These are phyloP conservation scores for Rotaria macrura DNA, from an alignment of 2,888 invertebrate genomes.

Conservation along the genomic window DNA sequence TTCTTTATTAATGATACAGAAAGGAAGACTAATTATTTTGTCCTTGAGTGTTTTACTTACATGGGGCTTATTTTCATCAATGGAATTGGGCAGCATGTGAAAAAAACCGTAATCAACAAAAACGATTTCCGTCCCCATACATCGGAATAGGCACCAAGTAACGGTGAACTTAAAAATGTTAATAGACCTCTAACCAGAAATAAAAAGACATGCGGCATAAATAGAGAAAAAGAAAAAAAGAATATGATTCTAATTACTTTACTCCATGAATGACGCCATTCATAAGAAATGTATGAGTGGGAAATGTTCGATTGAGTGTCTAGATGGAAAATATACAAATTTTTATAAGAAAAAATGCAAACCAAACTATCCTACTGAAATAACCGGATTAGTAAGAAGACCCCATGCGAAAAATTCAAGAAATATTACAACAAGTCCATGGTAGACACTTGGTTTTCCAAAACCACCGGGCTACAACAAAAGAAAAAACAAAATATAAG, in stretches of 20 bases:
- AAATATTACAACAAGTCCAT: slow-evolving; percentile 97
- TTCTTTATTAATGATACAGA: too few relatives aligned
- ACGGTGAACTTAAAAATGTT: slow-evolving; percentile 89
- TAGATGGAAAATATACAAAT: slow-evolving; percentile 38
- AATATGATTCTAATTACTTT: slow-evolving; percentile 55
- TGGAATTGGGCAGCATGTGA: slow-evolving; percentile 96
- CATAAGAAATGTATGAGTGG: slow-evolving; percentile 96
- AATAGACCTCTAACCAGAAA: slow-evolving; percentile 64
- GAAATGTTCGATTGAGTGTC: slow-evolving; percentile 64
- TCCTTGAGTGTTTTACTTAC: slow-evolving; percentile 42
- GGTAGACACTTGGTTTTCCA: slow-evolving; percentile 88
- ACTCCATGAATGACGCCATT: slow-evolving; percentile 98
- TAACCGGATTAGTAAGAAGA: slow-evolving; percentile 90
- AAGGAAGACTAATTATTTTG: too few relatives aligned
- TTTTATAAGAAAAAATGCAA: not conserved
- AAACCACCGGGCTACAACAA: slow-evolving; percentile 44
- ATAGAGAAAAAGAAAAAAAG: slow-evolving; percentile 34
- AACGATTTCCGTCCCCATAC: slow-evolving; percentile 97
- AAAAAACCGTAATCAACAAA: slow-evolving; percentile 88
- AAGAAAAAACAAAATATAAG: not conserved
- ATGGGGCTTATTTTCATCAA: slow-evolving; percentile 96
- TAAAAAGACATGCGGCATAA: not conserved
- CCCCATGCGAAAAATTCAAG: slow-evolving; percentile 99
- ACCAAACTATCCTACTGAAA: slow-evolving; percentile 57
- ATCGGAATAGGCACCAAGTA: slow-evolving; percentile 91